Conservation (phyloP, 2,888 invertebrate species). For the Drosophila atripex region DNA sequence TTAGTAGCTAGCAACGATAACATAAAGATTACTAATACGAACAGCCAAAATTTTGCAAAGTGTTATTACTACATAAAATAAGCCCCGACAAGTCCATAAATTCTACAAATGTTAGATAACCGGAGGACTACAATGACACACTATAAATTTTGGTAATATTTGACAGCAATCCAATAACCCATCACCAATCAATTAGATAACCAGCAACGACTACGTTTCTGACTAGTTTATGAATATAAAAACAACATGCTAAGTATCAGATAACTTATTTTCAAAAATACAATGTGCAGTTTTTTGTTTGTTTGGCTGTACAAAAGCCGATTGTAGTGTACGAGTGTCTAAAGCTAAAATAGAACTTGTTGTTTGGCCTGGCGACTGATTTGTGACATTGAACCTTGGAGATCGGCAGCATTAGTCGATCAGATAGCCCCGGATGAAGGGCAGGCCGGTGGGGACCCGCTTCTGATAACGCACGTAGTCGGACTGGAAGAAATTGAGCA, state of each 20-base stretch:
- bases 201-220: constrained; percentile 9
- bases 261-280: constrained; percentile 34
- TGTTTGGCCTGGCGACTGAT: constrained; percentile 39
- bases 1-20: background rate
- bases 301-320: constrained; percentile 34
- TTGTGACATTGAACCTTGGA: constrained; percentile 48
- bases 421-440: constrained; percentile 92
- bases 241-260: constrained; percentile 28
- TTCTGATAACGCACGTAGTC: constrained; percentile 94
- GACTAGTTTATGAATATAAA: constrained; percentile 36
- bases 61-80: background rate
- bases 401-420: constrained; percentile 52
- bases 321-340: constrained; percentile 8
- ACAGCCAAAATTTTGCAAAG: background rate
- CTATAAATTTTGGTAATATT: constrained; percentile 19
- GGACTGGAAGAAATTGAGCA: constrained; percentile 95
- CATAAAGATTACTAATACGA: background rate
- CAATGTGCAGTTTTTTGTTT: constrained; percentile 30
- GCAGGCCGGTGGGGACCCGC: constrained; percentile 92
- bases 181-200: constrained; percentile 14
- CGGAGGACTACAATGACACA: background rate
- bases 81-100: background rate
- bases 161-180: background rate
- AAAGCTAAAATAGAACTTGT: constrained; percentile 27
- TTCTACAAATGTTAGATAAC: background rate